These are phyloP conservation scores for Leuciscus idus DNA, from an alignment of 2,113 vertebrate genomes.

Conservation along the genomic window DNA sequence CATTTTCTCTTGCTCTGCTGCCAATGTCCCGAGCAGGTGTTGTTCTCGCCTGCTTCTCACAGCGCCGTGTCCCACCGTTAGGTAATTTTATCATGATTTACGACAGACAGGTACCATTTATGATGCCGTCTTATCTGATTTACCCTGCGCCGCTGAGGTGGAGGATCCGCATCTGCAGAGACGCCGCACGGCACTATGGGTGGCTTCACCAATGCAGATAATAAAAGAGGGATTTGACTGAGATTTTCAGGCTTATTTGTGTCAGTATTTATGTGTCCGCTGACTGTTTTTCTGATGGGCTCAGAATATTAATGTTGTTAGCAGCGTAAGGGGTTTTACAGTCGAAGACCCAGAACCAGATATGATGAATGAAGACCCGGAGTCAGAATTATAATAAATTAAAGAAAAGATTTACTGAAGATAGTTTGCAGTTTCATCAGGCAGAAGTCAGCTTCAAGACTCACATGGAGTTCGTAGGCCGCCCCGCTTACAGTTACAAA, in stretches of 20 bases:
- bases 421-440: too few relatives aligned
- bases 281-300: conserved; percentile 38
- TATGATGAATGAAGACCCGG: too few relatives aligned
- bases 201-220: background rate
- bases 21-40: conserved; percentile 17
- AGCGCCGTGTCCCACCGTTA: background rate
- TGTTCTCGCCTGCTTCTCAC: background rate
- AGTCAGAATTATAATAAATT: too few relatives aligned
- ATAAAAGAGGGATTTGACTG: conserved; percentile 1
- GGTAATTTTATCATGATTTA: conserved; percentile 30
- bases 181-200: background rate
- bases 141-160: background rate
- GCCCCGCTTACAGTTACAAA: too few relatives aligned
- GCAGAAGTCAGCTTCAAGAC: too few relatives aligned
- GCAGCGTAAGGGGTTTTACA: too few relatives aligned
- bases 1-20: background rate
- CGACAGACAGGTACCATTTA: background rate
- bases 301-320: conserved; percentile 38
- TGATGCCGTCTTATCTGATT: conserved; percentile 33
- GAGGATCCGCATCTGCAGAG: background rate
- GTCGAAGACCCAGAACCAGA: too few relatives aligned
- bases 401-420: too few relatives aligned
- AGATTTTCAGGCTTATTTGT: conserved; percentile 24
- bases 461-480: too few relatives aligned
- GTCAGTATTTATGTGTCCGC: conserved; percentile 36